These are phyloP conservation scores for Hyppa rectilinea DNA, from an alignment of 2,888 invertebrate genomes.

Conservation along the genomic window DNA sequence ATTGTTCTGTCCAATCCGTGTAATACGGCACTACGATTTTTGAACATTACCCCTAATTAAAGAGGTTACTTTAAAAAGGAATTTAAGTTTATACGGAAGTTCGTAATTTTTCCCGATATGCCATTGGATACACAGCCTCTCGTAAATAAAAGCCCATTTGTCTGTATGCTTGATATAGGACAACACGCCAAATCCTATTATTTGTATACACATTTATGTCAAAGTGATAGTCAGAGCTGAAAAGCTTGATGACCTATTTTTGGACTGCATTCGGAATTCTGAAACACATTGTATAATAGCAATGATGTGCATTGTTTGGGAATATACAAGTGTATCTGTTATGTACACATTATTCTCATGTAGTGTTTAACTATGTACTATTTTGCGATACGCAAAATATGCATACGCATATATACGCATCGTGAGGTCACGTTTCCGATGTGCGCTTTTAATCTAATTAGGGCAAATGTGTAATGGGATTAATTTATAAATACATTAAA, in stretches of 20 bases:
- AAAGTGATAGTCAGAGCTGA: slow-evolving; percentile 26
- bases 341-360: slow-evolving; percentile 1
- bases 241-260: slow-evolving; percentile 42
- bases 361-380: not conserved
- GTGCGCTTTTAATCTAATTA: slow-evolving; percentile 31
- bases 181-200: slow-evolving; percentile 1
- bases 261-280: slow-evolving; percentile 19
- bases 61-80: no score
- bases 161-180: slow-evolving; percentile 1
- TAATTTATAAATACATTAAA: slow-evolving; percentile 8
- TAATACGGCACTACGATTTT: not conserved
- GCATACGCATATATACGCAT: not conserved
- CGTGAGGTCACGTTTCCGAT: slow-evolving; percentile 4
- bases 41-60: no score
- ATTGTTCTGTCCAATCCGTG: not conserved
- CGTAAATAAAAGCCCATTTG: slow-evolving; percentile 3
- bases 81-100: not conserved
- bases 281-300: slow-evolving; percentile 13
- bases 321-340: slow-evolving; percentile 11
- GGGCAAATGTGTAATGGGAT: slow-evolving; percentile 14
- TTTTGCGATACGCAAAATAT: not conserved
- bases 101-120: not conserved
- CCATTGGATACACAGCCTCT: not conserved
- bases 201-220: slow-evolving; percentile 12
- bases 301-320: slow-evolving; percentile 31